Conservation (phyloP, 2,888 invertebrate genomes). For the Campopleginae sp. region DNA sequence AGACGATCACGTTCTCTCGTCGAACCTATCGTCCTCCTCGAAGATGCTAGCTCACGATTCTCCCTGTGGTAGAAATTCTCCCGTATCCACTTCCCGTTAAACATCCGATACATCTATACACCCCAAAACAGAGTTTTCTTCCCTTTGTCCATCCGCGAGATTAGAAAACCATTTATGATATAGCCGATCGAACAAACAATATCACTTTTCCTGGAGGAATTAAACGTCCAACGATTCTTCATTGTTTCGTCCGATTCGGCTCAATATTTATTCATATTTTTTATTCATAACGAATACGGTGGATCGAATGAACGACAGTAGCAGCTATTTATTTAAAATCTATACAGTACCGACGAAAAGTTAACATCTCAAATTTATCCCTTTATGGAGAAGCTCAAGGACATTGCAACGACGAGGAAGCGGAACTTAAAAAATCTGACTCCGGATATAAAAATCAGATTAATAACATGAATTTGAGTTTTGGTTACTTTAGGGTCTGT, state of each 20-base stretch:
- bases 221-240: conserved; percentile 47
- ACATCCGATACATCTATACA: conserved; percentile 12
- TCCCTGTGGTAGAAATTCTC: conserved; percentile 57
- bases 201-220: conserved; percentile 48
- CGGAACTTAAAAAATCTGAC: neutral
- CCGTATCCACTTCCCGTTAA: conserved; percentile 47
- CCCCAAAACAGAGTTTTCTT: conserved; percentile 18
- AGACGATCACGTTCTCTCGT: conserved; percentile 58
- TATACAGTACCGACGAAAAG: too few relatives aligned
- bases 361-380: too few relatives aligned
- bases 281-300: neutral
- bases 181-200: conserved; percentile 66
- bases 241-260: conserved; percentile 19
- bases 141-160: conserved; percentile 56
- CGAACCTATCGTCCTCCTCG: conserved; percentile 63
- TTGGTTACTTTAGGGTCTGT: neutral
- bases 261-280: conserved; percentile 15
- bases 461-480: neutral
- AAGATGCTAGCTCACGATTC: conserved; percentile 67
- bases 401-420: too few relatives aligned
- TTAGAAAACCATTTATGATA: conserved; percentile 65
- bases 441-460: neutral
- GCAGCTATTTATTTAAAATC: too few relatives aligned
- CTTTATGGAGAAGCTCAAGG: too few relatives aligned
- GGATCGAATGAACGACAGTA: too few relatives aligned